Percentiles rank a stretch among this genome's conserved stretches.
Evolutionary conservation across 1,140 invertebrate species (phyloP).

Genomic region (Apis cerana): DNA sequence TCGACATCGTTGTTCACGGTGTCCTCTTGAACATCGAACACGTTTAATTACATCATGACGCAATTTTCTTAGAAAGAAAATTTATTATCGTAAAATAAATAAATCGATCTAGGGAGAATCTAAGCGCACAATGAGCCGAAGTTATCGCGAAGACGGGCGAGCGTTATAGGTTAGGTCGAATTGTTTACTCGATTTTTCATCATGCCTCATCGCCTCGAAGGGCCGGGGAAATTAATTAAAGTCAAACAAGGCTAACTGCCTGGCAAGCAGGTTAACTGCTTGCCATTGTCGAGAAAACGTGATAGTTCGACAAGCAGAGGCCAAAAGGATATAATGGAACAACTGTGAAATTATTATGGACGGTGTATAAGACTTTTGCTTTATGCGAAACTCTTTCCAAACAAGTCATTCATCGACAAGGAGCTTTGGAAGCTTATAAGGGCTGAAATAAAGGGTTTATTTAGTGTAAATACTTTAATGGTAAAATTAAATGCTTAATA

Average conservation of each 20-base stretch:
- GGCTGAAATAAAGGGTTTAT: no score
- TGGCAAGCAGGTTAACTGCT: conserved; percentile 70
- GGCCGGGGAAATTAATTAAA: conserved; percentile 75
- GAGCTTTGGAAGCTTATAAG: no score
- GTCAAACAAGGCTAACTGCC: conserved; percentile 75
- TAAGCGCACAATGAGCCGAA: not conserved
- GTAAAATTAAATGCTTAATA: no score
- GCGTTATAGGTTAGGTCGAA: conserved; percentile 53
- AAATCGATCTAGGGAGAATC: not conserved
- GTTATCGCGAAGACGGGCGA: conserved; percentile 35
- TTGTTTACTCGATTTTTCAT: conserved; percentile 75
- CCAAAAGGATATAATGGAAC: conserved; percentile 1
- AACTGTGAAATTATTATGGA: no score
- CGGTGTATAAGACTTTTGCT: no score
- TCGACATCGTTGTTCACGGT: no score
- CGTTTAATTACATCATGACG: no score
- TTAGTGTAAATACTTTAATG: no score
- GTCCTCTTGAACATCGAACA: no score
- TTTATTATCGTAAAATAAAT: not conserved
- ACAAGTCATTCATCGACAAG: no score
- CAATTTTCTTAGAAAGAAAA: not conserved
- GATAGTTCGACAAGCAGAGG: not conserved
- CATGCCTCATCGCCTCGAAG: conserved; percentile 68
- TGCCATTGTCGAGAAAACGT: conserved; percentile 57
- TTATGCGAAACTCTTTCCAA: no score